Evolutionary conservation across 2,888 invertebrate species (phyloP), one percentile per base, ranked within the genome.

Genomic region (Axea sp.): DNA sequence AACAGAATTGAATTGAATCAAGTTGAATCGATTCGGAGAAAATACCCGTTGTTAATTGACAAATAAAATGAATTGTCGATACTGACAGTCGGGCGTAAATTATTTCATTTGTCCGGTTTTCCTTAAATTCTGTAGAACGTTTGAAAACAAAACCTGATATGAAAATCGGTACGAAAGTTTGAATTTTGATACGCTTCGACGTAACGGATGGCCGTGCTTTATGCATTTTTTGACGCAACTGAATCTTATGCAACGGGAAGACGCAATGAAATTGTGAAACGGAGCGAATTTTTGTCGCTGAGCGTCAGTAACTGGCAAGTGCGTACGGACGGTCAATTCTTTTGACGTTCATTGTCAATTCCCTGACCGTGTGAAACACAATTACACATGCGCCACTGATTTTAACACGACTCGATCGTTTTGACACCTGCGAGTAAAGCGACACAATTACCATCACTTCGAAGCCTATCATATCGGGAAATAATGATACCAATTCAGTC

Each of bases 321-420:
- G 33, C 51, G 64, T 35, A 22, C 45, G 35, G 35, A 28, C 49
- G 64, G 37, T 59, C 45, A n/a, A 41, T 19, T 59, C 35, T 15
- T 72, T 59, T 65, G 53, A 67, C 59, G 65, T 67, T 67, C 39
- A 65, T 59, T 65, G 45, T 51, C 55, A 72, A 17, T 30, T 57
- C 11, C 55, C 33, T 39, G 6, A 30, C 22, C 35, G 39, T 33
- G 62, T 33, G 39, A 47, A 71, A 62, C 24, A 57, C 47, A 57
- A 35, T 59, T 68, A 55, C 55, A 67, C 65, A 49, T 41, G 39
- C 67, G 3, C 55, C 30, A 26, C n/a, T n/a, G n/a, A 12, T 49
- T 68, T 28, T 33, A 59, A 59, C 11, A 47, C 60, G 28, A 59
- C 30, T 51, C 11, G 45, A 11, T 49, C 49, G 3, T 22, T 31